Evolutionary conservation across 2,113 vertebrate genomes (phyloP).

Genomic region (Laticauda colubrina): DNA sequence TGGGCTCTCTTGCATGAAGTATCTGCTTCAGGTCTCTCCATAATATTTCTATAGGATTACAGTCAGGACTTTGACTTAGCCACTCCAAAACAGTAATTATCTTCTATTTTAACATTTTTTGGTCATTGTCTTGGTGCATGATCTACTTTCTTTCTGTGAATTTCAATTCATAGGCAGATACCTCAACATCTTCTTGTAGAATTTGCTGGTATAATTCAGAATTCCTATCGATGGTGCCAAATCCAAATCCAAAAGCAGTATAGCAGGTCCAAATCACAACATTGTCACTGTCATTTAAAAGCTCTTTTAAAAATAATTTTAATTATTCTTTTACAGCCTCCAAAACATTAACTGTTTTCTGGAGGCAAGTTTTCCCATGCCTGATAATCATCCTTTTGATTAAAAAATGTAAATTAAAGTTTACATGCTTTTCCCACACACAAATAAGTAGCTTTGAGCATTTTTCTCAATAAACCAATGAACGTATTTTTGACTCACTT

Average conservation of each 20-base stretch:
- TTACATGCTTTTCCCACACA: not conserved
- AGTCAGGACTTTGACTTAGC: not conserved
- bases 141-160: not conserved
- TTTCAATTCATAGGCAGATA: not conserved
- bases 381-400: not conserved
- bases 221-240: not conserved
- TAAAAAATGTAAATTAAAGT: not conserved
- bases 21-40: not conserved
- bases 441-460: not conserved
- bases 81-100: not conserved
- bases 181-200: not conserved
- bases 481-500: not conserved
- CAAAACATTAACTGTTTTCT: not conserved
- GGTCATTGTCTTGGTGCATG: not conserved
- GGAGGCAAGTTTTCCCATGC: not conserved
- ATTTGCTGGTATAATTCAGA: not conserved
- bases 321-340: not conserved
- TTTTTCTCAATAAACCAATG: no score
- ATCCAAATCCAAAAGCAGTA: not conserved
- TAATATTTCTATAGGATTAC: not conserved
- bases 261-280: not conserved
- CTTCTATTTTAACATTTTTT: not conserved
- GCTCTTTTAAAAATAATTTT: not conserved
- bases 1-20: not conserved
- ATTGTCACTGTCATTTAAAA: not conserved